These are phyloP conservation scores for Amphiprion clarkii DNA, from an alignment of 2,797 vertebrate genomes.

Conservation along the genomic window DNA sequence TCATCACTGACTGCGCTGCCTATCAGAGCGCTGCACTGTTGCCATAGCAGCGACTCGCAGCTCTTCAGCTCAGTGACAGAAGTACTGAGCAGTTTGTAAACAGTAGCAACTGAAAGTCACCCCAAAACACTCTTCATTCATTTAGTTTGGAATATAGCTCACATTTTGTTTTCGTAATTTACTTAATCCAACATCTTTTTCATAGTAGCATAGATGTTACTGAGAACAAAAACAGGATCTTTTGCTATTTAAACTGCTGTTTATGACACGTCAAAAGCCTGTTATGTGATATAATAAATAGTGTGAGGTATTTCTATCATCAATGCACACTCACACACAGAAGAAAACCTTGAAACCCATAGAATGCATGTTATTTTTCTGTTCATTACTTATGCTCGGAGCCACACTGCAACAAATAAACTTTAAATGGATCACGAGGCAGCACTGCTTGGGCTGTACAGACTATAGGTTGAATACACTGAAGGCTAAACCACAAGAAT, in stretches of 20 bases:
- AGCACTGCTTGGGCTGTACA: not conserved
- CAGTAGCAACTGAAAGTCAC: slow-evolving; percentile 19
- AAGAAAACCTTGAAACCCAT: not conserved
- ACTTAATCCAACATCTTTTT: no score
- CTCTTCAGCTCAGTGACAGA: slow-evolving; percentile 43
- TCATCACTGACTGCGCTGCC: slow-evolving; percentile 35
- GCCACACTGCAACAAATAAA: not conserved
- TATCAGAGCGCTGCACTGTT: slow-evolving; percentile 56
- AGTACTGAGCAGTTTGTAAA: slow-evolving; percentile 35
- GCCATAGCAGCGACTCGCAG: slow-evolving; percentile 61
- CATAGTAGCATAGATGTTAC: not conserved
- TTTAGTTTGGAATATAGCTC: not conserved
- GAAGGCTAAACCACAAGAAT: no score
- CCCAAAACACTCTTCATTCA: not conserved
- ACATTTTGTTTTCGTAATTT: not conserved
- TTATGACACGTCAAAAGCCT: no score
- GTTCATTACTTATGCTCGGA: not conserved
- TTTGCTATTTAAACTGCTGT: no score
- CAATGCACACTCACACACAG: not conserved
- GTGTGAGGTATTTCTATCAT: not conserved
- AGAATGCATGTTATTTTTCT: not conserved
- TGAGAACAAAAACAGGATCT: not conserved
- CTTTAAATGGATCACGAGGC: accelerated
- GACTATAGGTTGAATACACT: no score
- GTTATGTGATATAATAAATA: no score